Evolutionary conservation across 2,797 vertebrate genomes (phyloP), one percentile per base, ranked within the genome.

Genomic region (Neoniphon sammara): DNA sequence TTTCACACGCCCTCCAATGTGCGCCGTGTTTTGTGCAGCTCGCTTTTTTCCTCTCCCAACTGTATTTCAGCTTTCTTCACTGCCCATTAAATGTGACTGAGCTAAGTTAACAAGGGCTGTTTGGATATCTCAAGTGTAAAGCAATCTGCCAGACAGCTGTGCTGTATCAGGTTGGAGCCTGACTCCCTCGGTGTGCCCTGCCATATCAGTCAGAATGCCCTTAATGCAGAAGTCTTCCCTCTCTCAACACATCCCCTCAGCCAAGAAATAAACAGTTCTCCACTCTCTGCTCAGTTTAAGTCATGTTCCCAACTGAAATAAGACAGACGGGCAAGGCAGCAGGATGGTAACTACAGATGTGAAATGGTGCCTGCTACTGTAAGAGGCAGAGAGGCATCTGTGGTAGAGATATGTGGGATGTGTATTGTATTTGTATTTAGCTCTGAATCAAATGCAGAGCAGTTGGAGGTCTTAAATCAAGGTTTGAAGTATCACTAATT

Each of bases 211-310:
- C 75, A 87, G 36, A 57, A 64, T 66, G 79, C 67, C 71, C 70
- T 68, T 34, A 85, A 87, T 60, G 66, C 73, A 76, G n/a, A 74
- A 53, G 62, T 64, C 73, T 70, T 81, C 39, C 20, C 52, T 66
- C 61, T 77, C 49, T 73, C 61, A 73, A 66, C 70, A 87, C 80
- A 77, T 87, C 62, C 75, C 67, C 74, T 49, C 27, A 63, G 76
- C 63, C 70, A 73, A 80, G 77, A 73, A 34, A 84, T 91, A 89
- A 89, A 91, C 89, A 91, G n/a, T 65, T 76, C 57, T 66, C 59
- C 18, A 21, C 71, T 15, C 21, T 54, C 18, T 46, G 52, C 69
- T 58, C 36, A 31, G 54, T 63, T 77, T 53, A 67, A 34, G 23
- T 59, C 46, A 58, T 60, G 6, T 60, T 20, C 56, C 17, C 56